Percentiles rank a stretch among this genome's conserved stretches.
Evolutionary conservation across 2,113 vertebrate genomes (phyloP).

Genomic region (Sturnus vulgaris): DNA sequence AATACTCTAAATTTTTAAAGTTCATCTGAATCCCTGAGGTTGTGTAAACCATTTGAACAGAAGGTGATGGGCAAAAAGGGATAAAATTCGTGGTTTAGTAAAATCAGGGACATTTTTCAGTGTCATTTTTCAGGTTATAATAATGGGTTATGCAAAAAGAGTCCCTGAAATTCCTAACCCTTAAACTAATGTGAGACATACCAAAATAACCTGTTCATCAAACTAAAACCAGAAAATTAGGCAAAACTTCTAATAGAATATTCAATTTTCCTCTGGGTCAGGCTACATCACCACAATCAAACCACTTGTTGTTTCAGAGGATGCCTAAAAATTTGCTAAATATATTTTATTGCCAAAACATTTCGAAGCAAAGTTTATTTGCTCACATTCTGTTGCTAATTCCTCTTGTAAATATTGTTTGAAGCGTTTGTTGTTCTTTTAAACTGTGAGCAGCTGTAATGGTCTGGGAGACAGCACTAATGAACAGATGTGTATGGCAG

Average conservation of each 20-base stretch:
- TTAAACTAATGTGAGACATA: background rate
- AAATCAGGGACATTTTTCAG: background rate
- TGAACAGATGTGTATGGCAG: conserved; percentile 9
- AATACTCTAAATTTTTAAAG: background rate
- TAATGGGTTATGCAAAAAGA: background rate
- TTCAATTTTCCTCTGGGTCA: background rate
- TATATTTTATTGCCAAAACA: background rate
- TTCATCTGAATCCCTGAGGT: background rate
- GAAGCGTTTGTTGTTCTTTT: background rate
- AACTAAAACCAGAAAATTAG: background rate
- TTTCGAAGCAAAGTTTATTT: background rate
- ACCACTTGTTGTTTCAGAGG: background rate
- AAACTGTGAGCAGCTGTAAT: conserved; percentile 13
- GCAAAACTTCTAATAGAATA: background rate
- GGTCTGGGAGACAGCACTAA: background rate
- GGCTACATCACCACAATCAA: background rate
- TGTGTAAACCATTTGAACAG: accelerated
- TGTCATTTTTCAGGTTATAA: background rate
- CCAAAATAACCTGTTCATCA: background rate
- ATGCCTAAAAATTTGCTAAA: background rate
- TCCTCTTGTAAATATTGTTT: conserved; percentile 35
- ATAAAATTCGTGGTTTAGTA: accelerated
- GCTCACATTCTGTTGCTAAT: background rate
- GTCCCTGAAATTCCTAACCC: background rate
- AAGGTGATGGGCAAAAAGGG: no score